These are phyloP conservation scores for Pelecanus crispus DNA, from an alignment of 2,113 vertebrate species.

Conservation along the genomic window DNA sequence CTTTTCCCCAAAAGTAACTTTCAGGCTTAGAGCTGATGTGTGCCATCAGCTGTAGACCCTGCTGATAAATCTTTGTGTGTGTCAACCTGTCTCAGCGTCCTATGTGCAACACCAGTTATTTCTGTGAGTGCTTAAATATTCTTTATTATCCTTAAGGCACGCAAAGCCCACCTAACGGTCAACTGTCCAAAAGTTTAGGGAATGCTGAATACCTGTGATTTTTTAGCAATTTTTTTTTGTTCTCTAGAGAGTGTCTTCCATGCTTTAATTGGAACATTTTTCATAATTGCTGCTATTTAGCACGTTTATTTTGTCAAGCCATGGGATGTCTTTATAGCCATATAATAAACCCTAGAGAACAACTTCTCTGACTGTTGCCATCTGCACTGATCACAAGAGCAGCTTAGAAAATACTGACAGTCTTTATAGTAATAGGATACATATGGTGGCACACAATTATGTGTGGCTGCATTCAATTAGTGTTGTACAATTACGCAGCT, in stretches of 20 bases:
- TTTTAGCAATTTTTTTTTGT: not conserved
- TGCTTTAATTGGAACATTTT: constrained; percentile 68
- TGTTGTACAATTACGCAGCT: constrained; percentile 76
- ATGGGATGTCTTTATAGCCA: constrained; percentile 72
- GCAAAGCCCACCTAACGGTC: not conserved
- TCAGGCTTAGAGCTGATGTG: not conserved
- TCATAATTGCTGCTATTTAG: constrained; percentile 75
- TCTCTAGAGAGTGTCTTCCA: constrained; percentile 21
- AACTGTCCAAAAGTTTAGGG: not conserved
- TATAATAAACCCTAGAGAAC: constrained; percentile 77
- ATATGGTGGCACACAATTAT: constrained; percentile 75
- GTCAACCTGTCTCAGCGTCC: not conserved
- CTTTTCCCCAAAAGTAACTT: not conserved
- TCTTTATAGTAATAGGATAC: constrained; percentile 76
- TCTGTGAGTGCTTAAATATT: not conserved
- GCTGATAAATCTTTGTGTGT: not conserved
- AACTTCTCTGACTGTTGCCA: constrained; percentile 74
- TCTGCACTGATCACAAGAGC: constrained; percentile 73
- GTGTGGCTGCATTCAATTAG: constrained; percentile 78
- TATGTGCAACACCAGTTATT: not conserved
- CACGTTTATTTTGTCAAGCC: constrained; percentile 74
- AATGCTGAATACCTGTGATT: not conserved
- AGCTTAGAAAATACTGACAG: constrained; percentile 71
- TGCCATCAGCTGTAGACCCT: not conserved
- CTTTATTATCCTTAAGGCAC: not conserved